Percentiles rank a stretch among this genome's conserved stretches.
phyloP scores from a whole-genome alignment of 2,888 invertebrate genomes.

The Chymomyza caudatula region DNA sequence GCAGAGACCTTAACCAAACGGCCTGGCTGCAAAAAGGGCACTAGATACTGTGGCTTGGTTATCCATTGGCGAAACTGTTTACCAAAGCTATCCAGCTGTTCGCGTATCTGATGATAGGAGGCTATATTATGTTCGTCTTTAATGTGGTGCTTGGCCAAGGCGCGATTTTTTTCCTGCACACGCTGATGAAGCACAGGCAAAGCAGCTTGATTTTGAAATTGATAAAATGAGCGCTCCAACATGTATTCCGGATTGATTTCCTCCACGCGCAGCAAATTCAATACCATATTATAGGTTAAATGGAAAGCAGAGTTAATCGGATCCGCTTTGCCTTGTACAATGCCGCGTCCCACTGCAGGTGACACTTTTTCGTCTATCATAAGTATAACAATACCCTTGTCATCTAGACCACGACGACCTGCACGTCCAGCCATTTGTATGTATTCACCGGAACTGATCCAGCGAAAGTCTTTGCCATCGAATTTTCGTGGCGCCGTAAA shows the following conservation, averaged over 20 bases:
- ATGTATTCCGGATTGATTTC: conserved; percentile 99
- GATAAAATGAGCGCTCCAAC: conserved; percentile 98
- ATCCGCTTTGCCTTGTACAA: conserved; percentile 94
- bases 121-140: conserved; percentile 87
- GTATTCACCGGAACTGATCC: conserved; percentile 98
- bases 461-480: conserved; percentile 96
- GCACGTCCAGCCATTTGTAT: conserved; percentile 99
- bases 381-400: conserved; percentile 97
- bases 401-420: conserved; percentile 97
- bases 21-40: conserved; percentile 97
- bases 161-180: conserved; percentile 81
- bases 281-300: conserved; percentile 99
- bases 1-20: conserved; percentile 94
- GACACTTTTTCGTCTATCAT: conserved; percentile 99
- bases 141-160: conserved; percentile 83
- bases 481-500: conserved; percentile 97
- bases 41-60: conserved; percentile 90
- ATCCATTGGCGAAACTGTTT: conserved; percentile 88
- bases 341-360: conserved; percentile 85
- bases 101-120: conserved; percentile 90
- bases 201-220: conserved; percentile 98
- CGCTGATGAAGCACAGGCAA: conserved; percentile 94
- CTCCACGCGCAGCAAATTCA: conserved; percentile 96
- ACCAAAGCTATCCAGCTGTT: conserved; percentile 87
- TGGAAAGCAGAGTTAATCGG: conserved; percentile 99